Conservation (phyloP, 2,113 vertebrate species). For the Carassius auratus region DNA sequence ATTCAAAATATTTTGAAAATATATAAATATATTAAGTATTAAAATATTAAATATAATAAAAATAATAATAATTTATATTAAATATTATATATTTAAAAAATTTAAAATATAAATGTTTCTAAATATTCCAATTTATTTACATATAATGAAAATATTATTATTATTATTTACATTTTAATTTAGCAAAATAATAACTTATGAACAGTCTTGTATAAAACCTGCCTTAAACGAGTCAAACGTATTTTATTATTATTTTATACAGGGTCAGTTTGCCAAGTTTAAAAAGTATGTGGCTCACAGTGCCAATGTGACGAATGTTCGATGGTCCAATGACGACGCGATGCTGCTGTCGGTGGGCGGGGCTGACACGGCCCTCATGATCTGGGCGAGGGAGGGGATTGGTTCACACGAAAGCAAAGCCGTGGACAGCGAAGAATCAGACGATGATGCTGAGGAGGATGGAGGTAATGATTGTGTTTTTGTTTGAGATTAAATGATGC, state of each 20-base stretch:
- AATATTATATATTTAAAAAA: too few relatives aligned
- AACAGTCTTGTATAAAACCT: too few relatives aligned
- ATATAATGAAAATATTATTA: too few relatives aligned
- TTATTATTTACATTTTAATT: too few relatives aligned
- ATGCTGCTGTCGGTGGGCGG: conserved; percentile 92
- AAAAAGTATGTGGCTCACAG: conserved; percentile 97
- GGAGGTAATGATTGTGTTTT: conserved; percentile 79
- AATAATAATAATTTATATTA: too few relatives aligned
- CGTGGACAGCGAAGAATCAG: conserved; percentile 95
- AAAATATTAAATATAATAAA: too few relatives aligned
- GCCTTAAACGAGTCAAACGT: too few relatives aligned
- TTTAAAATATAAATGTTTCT: too few relatives aligned
- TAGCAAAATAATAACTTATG: too few relatives aligned
- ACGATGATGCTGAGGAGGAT: conserved; percentile 93
- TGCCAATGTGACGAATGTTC: conserved; percentile 90
- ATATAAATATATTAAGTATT: too few relatives aligned
- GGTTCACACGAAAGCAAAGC: conserved; percentile 88
- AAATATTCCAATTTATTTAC: too few relatives aligned
- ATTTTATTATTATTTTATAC: background rate
- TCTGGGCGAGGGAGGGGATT: conserved; percentile 89
- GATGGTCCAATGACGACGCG: conserved; percentile 92
- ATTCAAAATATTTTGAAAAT: too few relatives aligned
- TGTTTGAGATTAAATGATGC: background rate
- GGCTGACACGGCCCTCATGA: conserved; percentile 92
- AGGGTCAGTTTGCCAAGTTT: conserved; percentile 91